A percentile compares a stretch with the other conserved stretches of the same genome.
phyloP scores from a whole-genome alignment of 2,888 invertebrate genomes.

The Idaea biselata region DNA sequence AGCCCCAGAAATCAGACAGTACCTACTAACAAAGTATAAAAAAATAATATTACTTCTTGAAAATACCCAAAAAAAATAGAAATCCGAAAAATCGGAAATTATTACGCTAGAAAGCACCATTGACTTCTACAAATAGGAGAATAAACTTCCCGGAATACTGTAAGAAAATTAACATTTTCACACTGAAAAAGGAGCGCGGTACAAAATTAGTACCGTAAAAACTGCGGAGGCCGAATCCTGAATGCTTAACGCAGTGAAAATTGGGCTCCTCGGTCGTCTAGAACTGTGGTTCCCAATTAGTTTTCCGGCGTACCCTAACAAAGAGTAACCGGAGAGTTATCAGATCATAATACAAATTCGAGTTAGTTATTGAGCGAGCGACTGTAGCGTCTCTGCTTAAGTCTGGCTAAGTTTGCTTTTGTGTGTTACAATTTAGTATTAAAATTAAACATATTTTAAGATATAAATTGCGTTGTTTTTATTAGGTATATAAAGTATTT shows the following conservation, averaged over 20 bases:
- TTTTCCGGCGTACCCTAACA: background rate
- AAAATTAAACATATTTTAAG: too few relatives aligned
- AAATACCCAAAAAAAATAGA: background rate
- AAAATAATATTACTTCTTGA: background rate
- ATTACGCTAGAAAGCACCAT: background rate
- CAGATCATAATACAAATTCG: too few relatives aligned
- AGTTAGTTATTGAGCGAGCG: too few relatives aligned
- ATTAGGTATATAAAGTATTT: too few relatives aligned
- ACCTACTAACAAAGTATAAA: background rate
- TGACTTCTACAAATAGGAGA: conserved; percentile 15
- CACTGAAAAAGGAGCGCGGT: conserved; percentile 19
- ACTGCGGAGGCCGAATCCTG: conserved; percentile 11
- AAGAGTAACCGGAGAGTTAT: background rate
- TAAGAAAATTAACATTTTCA: conserved; percentile 23
- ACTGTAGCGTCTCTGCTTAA: too few relatives aligned
- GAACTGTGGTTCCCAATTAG: background rate
- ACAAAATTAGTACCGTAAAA: conserved; percentile 20
- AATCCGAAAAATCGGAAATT: background rate
- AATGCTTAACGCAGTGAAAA: conserved; percentile 23
- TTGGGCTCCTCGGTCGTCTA: conserved; percentile 9
- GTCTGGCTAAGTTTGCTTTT: too few relatives aligned
- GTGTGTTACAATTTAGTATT: too few relatives aligned
- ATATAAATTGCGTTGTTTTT: too few relatives aligned
- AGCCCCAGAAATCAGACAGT: too few relatives aligned
- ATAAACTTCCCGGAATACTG: conserved; percentile 8